Evolutionary conservation across 2,113 vertebrate species (phyloP), one percentile per base, ranked within the genome.

Genomic region (Coptodon bakossiorum): DNA sequence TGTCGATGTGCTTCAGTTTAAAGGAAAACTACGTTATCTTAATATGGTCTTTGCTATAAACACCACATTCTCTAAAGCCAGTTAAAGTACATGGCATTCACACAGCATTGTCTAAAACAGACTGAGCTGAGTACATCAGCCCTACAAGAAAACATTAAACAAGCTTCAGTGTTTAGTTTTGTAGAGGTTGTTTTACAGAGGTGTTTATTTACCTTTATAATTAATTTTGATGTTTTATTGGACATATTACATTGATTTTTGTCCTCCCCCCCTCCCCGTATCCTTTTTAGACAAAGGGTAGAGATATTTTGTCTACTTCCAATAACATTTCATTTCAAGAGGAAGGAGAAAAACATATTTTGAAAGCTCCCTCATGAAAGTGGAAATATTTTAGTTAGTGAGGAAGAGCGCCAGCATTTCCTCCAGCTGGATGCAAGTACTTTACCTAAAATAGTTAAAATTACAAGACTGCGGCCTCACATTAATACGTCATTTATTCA

Each of bases 401-500:
- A 81, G 82, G 17, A 53, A 83, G 22, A 76, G 19, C 5, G 7
- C 54, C 71, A 43, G 82, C 9, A 80, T 56, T 54, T 80, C 31
- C 22, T 22, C n/a, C 52, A 16, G 79, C 9, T 56, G 52, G 54
- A 56, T 40, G 19, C n/a, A 38, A 80, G 9, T 14, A 11, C 66
- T 81, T 10, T n/a, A 52, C 9, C 24, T 31, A 50, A 78, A 52
- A 52, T 68, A 78, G 45, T 31, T 78, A 78, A 0, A 19, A 78
- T 78, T 34, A 52, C 45, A 78, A 52, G 38, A 73, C 57, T 88
- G 84, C 50, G 38, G 82, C 38, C 36, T 81, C 84, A n/a, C 79
- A 83, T 93, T 87, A 89, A 86, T 78, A 34, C 3, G 2, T 19
- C 27, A 34, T 50, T 85, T 82, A 90, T 92, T 93, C 88, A 87